These are phyloP conservation scores for Nebria ingens DNA, from an alignment of 1,140 invertebrate species.

Conservation along the genomic window DNA sequence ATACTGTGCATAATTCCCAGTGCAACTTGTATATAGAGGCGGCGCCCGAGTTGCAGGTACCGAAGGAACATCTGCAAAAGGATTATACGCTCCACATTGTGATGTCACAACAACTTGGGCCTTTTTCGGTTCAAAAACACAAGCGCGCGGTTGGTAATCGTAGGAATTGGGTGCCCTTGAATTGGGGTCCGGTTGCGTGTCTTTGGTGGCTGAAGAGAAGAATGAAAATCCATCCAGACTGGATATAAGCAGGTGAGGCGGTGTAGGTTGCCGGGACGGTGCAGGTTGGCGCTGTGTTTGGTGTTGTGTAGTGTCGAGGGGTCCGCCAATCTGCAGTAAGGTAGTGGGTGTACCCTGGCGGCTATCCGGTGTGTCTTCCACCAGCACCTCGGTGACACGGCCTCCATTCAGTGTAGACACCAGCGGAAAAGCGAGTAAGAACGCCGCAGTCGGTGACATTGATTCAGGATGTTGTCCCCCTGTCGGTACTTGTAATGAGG, in stretches of 20 bases:
- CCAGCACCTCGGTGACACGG: constrained; percentile 45
- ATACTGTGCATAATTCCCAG: background rate
- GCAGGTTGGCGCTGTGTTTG: constrained; percentile 37
- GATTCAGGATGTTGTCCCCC: constrained; percentile 52
- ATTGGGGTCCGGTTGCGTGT: no score
- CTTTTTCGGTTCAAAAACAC: no score
- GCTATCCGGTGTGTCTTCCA: constrained; percentile 44
- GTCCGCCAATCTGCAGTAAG: constrained; percentile 45
- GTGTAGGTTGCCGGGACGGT: constrained; percentile 25
- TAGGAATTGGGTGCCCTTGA: no score
- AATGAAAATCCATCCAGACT: constrained; percentile 31
- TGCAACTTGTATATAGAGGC: background rate
- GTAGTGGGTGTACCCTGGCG: constrained; percentile 40
- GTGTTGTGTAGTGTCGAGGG: no score
- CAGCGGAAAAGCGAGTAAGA: constrained; percentile 62
- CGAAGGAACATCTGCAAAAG: background rate
- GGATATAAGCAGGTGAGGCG: constrained; percentile 25
- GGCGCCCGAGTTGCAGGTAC: background rate
- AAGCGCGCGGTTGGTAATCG: no score
- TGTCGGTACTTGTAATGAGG: constrained; percentile 49
- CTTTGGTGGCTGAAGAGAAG: no score
- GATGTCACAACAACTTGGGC: no score
- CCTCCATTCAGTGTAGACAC: constrained; percentile 46
- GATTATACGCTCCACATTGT: no score
- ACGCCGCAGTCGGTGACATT: constrained; percentile 66